Conservation (phyloP, 2,113 vertebrate genomes). For the Bagarius yarrelli region DNA sequence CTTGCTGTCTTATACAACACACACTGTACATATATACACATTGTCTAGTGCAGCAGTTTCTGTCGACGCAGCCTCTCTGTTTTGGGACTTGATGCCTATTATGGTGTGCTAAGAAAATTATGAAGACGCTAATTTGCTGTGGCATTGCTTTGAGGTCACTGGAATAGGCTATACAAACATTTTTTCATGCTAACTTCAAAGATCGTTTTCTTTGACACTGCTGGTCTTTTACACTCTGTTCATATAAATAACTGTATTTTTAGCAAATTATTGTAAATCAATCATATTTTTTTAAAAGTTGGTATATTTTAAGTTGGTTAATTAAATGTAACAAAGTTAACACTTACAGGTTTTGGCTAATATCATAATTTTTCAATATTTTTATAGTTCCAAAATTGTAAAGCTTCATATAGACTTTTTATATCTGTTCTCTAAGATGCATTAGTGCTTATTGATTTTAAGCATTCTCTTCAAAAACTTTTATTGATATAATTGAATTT, state of each 20-base stretch:
- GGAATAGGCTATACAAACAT: conserved; percentile 32
- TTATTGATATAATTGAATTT: too few relatives aligned
- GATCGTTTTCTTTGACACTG: conserved; percentile 1
- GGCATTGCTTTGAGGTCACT: background rate
- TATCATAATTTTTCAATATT: too few relatives aligned
- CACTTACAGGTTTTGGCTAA: too few relatives aligned
- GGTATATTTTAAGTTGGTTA: too few relatives aligned
- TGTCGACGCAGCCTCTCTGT: background rate
- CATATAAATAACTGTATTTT: background rate
- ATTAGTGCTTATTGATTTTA: too few relatives aligned
- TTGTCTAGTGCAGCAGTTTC: background rate
- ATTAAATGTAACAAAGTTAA: background rate
- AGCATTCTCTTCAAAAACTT: too few relatives aligned
- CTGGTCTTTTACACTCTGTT: background rate
- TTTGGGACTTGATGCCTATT: conserved; percentile 25
- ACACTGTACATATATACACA: background rate
- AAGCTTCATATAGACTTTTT: too few relatives aligned
- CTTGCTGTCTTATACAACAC: background rate
- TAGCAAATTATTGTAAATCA: too few relatives aligned
- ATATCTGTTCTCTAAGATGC: too few relatives aligned
- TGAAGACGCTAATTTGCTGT: conserved; percentile 21
- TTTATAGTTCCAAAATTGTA: too few relatives aligned
- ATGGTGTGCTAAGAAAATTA: conserved; percentile 11
- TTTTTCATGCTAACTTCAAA: conserved; percentile 20
- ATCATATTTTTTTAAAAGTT: too few relatives aligned